phyloP scores from a whole-genome alignment of 2,797 vertebrate species.

The Dendrocincla fuliginosa region DNA sequence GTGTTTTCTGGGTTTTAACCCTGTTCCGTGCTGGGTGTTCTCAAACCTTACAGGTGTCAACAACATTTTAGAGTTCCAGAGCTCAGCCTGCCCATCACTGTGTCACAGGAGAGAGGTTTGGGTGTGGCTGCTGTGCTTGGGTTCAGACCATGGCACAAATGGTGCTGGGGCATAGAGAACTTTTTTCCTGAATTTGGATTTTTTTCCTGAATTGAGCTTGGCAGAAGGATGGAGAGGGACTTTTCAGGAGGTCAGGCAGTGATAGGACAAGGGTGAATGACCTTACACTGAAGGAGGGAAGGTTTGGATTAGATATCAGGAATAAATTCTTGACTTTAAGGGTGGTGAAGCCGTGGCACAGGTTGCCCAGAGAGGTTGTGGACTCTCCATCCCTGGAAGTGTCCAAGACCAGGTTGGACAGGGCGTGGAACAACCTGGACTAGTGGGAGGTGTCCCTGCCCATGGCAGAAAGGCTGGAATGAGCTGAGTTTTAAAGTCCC shows the following conservation, averaged over 20 bases:
- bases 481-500: too few relatives aligned
- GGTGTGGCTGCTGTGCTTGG: fast-evolving
- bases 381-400: not conserved
- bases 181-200: not conserved
- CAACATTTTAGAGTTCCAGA: not conserved
- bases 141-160: not conserved
- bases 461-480: not conserved
- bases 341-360: not conserved
- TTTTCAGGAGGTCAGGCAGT: not conserved
- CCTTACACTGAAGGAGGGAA: not conserved
- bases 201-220: not conserved
- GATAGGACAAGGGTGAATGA: not conserved
- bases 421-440: not conserved
- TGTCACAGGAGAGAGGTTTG: not conserved
- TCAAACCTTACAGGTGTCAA: fast-evolving
- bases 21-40: fast-evolving
- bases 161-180: fast-evolving
- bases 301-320: not conserved
- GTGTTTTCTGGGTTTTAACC: fast-evolving
- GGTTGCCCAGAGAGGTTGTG: not conserved
- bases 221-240: not conserved
- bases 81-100: not conserved
- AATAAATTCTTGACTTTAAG: not conserved
- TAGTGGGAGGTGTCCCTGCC: not conserved
- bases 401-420: fast-evolving